Percentiles rank a stretch among this genome's conserved stretches.
Conservation (phyloP, 2,888 invertebrate genomes). For the Plagodis pulveraria region DNA sequence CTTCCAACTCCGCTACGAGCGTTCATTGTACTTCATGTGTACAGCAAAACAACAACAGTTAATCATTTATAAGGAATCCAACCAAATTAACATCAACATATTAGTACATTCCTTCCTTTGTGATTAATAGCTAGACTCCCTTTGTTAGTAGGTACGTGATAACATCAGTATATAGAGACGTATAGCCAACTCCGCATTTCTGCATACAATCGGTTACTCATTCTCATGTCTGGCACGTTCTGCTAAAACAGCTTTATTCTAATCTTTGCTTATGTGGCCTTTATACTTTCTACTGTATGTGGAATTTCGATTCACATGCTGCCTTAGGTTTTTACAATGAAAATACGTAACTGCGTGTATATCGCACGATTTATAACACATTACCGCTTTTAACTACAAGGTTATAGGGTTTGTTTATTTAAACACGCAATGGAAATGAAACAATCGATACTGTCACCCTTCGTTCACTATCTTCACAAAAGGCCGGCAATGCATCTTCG, state of each 20-base stretch:
- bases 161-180: conserved; percentile 1
- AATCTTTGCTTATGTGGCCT: not conserved
- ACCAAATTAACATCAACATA: conserved; percentile 1
- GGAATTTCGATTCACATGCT: too few relatives aligned
- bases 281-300: not conserved
- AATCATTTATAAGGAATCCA: conserved; percentile 10
- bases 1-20: too few relatives aligned
- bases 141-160: conserved; percentile 21
- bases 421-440: too few relatives aligned
- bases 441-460: too few relatives aligned
- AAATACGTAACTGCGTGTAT: too few relatives aligned
- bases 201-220: conserved; percentile 14
- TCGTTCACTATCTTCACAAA: too few relatives aligned
- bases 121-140: not conserved
- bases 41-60: not conserved
- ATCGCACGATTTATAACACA: too few relatives aligned
- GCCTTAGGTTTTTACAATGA: too few relatives aligned
- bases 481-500: too few relatives aligned
- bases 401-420: too few relatives aligned
- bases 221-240: conserved; percentile 6
- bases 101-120: conserved; percentile 1
- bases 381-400: too few relatives aligned
- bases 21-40: not conserved
- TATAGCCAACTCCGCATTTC: conserved; percentile 15
- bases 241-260: conserved; percentile 2